Evolutionary conservation across 2,888 invertebrate genomes (phyloP).

Genomic region (Rutpela maculata): DNA sequence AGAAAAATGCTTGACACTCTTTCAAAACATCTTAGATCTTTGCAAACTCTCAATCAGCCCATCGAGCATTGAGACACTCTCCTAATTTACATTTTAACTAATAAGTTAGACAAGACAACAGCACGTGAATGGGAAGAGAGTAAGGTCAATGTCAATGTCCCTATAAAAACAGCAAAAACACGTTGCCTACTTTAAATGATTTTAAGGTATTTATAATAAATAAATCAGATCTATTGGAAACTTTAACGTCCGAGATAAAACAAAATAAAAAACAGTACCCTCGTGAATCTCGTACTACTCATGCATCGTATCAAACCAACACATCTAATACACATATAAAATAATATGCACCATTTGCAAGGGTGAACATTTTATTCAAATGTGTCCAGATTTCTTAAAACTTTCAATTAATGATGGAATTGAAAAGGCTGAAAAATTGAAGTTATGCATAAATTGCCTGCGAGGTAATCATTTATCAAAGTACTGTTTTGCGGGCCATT

Average conservation of each 20-base stretch:
- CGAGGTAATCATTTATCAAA: not conserved
- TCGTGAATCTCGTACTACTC: too few species aligned
- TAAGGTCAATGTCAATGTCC: not conserved
- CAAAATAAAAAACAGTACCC: too few species aligned
- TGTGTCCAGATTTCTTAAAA: not conserved
- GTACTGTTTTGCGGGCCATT: not conserved
- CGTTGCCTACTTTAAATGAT: not conserved
- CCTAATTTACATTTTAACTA: constrained; percentile 13
- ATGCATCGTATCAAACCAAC: too few species aligned
- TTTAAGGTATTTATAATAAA: constrained; percentile 1
- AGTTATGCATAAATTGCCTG: not conserved
- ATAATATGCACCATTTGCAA: too few species aligned
- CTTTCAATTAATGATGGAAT: not conserved
- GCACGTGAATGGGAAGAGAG: constrained; percentile 5
- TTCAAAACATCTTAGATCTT: not conserved
- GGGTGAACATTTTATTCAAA: too few species aligned
- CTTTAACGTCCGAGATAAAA: too few species aligned
- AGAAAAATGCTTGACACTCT: not conserved
- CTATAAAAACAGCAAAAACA: too few species aligned
- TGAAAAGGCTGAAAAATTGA: not conserved
- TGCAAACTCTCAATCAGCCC: too few species aligned
- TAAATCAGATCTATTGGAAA: not conserved
- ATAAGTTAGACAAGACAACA: not conserved
- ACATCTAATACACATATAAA: too few species aligned
- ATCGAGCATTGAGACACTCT: constrained; percentile 1